phyloP scores from a whole-genome alignment of 2,888 invertebrate species.

The Hypolimnas misippus region DNA sequence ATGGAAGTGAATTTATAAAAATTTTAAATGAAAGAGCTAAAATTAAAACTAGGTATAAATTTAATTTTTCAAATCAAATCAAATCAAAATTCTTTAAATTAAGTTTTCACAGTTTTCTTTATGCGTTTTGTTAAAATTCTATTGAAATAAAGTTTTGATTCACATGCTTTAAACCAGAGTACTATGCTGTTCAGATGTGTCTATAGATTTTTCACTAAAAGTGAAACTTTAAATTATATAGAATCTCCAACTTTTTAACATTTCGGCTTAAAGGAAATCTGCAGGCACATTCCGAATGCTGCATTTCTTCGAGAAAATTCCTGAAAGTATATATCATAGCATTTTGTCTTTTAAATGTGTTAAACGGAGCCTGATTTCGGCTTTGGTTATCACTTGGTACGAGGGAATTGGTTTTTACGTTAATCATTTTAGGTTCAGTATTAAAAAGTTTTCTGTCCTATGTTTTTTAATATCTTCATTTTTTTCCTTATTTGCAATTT shows the following conservation, averaged over 20 bases:
- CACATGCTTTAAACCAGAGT: not conserved
- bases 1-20: too few species aligned
- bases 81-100: too few species aligned
- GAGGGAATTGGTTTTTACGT: not conserved
- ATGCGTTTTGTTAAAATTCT: not conserved
- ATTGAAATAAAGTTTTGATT: not conserved
- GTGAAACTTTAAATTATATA: not conserved
- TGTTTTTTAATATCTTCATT: too few species aligned
- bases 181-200: not conserved
- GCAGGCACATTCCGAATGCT: conserved; percentile 3
- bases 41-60: too few species aligned
- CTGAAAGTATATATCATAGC: not conserved
- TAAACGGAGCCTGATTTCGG: not conserved
- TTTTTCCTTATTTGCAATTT: too few species aligned
- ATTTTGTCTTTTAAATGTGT: not conserved
- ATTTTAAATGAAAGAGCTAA: too few species aligned
- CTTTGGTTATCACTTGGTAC: not conserved
- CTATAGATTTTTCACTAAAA: not conserved
- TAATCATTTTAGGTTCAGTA: not conserved
- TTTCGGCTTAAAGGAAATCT: not conserved
- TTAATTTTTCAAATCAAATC: too few species aligned
- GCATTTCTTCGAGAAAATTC: conserved; percentile 4
- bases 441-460: not conserved
- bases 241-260: not conserved
- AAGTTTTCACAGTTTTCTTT: too few species aligned